A percentile compares a stretch with the other conserved stretches of the same genome.
phyloP scores from a whole-genome alignment of 1,140 invertebrate genomes.

The Medauroidea extradentata region DNA sequence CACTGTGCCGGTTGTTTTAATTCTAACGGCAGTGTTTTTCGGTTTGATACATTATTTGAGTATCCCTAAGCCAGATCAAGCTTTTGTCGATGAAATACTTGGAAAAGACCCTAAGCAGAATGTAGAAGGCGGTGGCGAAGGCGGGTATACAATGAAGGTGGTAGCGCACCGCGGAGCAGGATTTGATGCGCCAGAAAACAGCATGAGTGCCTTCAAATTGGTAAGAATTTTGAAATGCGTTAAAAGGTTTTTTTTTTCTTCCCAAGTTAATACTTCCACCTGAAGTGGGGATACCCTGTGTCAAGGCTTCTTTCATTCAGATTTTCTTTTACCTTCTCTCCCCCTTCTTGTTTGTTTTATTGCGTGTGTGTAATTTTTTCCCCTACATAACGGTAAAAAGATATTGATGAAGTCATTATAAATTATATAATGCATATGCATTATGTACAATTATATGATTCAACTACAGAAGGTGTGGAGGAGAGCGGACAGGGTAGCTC shows the following conservation, averaged over 20 bases:
- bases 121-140: conserved; percentile 27
- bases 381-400: too few species aligned
- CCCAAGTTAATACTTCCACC: too few species aligned
- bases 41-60: conserved; percentile 20
- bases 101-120: conserved; percentile 39
- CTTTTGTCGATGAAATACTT: conserved; percentile 41
- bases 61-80: conserved; percentile 37
- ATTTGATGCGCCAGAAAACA: conserved; percentile 71
- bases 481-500: too few species aligned
- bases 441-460: too few species aligned
- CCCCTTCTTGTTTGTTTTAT: too few species aligned
- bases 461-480: too few species aligned
- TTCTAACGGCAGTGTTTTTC: conserved; percentile 24
- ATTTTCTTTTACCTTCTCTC: too few species aligned
- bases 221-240: conserved; percentile 38
- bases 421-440: too few species aligned
- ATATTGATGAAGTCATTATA: too few species aligned
- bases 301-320: too few species aligned
- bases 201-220: conserved; percentile 60
- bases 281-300: too few species aligned
- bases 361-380: too few species aligned
- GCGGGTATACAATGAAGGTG: conserved; percentile 45
- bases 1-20: conserved; percentile 29
- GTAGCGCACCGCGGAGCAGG: conserved; percentile 65
- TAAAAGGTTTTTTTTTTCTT: conserved; percentile 5